A percentile compares a stretch with the other conserved stretches of the same genome.
Evolutionary conservation across 2,113 vertebrate species (phyloP).

Genomic region (Myotis davidii): DNA sequence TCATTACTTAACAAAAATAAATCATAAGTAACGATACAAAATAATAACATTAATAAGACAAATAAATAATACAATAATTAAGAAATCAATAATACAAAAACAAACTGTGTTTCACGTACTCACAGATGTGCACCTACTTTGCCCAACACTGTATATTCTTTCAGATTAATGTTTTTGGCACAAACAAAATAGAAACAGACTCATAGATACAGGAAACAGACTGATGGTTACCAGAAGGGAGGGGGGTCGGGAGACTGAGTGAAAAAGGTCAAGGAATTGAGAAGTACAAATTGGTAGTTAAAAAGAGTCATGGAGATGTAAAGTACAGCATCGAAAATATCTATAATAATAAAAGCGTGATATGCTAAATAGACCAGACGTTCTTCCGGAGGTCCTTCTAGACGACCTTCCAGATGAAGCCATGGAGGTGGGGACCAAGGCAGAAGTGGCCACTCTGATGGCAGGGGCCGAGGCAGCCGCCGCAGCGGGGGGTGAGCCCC

Average conservation of each 20-base stretch:
- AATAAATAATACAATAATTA: not conserved
- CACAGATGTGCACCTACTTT: not conserved
- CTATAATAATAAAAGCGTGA: too few relatives aligned
- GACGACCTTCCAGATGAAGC: too few relatives aligned
- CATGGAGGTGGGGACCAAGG: too few relatives aligned
- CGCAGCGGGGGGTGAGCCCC: too few relatives aligned
- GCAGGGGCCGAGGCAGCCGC: too few relatives aligned
- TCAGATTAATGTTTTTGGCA: not conserved
- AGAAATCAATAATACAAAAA: not conserved
- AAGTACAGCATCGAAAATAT: not conserved
- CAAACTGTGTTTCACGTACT: not conserved
- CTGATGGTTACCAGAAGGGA: not conserved
- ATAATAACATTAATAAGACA: not conserved
- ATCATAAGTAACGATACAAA: not conserved
- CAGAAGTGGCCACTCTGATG: too few relatives aligned
- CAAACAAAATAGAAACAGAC: not conserved
- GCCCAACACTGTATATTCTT: not conserved
- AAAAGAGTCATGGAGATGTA: not conserved
- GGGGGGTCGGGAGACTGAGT: not conserved
- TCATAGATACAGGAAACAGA: not conserved
- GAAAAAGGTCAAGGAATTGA: not conserved
- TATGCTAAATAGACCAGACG: too few relatives aligned
- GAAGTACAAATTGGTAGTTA: not conserved
- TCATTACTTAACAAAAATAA: not conserved
- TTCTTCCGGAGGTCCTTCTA: too few relatives aligned